Conservation (phyloP, 2,113 vertebrate genomes). For the Lepus americanus region DNA sequence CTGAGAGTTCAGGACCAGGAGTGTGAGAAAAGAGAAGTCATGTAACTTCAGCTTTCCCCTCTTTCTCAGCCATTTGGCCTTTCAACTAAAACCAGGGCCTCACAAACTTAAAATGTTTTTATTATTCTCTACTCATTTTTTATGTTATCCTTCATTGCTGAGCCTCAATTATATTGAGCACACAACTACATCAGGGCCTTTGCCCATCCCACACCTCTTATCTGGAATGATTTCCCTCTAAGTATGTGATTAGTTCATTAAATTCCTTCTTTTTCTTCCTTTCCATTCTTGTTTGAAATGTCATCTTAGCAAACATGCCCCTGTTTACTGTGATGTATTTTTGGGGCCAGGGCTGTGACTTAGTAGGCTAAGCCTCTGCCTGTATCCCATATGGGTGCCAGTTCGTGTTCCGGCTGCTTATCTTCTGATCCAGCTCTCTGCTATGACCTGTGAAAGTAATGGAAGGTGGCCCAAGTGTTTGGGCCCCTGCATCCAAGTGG, state of each 20-base stretch:
- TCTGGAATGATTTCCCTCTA: not conserved
- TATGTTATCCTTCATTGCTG: not conserved
- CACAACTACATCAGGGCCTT: not conserved
- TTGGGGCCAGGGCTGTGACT: too few species aligned
- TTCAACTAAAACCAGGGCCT: not conserved
- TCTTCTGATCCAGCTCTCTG: too few species aligned
- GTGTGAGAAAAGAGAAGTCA: not conserved
- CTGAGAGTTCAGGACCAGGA: not conserved
- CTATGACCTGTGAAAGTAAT: too few species aligned
- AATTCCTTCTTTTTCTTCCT: not conserved
- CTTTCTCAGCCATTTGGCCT: not conserved
- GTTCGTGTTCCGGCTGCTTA: too few species aligned
- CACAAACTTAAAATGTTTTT: not conserved
- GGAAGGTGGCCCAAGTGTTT: too few species aligned
- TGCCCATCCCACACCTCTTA: not conserved
- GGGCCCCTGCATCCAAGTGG: too few species aligned
- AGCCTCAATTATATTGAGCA: not conserved
- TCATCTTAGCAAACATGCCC: not conserved
- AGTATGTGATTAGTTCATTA: not conserved
- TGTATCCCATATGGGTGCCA: too few species aligned
- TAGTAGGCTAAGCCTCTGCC: too few species aligned
- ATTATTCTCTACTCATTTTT: not conserved
- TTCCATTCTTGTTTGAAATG: not conserved
- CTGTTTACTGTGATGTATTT: too few species aligned
- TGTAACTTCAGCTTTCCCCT: not conserved